Percentiles rank a stretch among this genome's conserved stretches.
Evolutionary conservation across 1,140 invertebrate species (phyloP).

Genomic region (Hermetia illucens): DNA sequence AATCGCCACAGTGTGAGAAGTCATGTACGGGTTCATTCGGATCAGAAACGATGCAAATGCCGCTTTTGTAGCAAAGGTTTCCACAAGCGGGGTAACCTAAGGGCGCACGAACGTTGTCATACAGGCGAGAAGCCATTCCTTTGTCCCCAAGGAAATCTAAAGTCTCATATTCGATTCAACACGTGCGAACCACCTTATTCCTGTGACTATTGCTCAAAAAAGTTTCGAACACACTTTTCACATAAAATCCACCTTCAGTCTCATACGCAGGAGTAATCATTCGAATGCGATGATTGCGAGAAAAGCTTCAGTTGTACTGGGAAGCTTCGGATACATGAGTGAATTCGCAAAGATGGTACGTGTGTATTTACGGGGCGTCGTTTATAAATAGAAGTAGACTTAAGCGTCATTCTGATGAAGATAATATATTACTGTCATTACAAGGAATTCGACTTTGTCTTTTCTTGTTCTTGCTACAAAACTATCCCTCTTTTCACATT

Average conservation of each 20-base stretch:
- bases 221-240: neutral
- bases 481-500: too few species aligned
- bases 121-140: conserved; percentile 42
- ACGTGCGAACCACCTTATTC: conserved; percentile 51
- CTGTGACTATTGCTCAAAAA: conserved; percentile 39
- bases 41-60: neutral
- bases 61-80: neutral
- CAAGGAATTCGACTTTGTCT: too few species aligned
- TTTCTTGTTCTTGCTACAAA: too few species aligned
- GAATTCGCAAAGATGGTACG: neutral
- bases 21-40: neutral
- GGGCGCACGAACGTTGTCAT: conserved; percentile 39
- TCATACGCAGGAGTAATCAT: conserved; percentile 42
- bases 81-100: conserved; percentile 20
- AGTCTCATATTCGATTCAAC: conserved; percentile 59
- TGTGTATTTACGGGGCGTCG: neutral
- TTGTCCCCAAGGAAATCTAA: conserved; percentile 44
- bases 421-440: too few species aligned
- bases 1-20: neutral
- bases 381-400: neutral
- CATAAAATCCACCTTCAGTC: conserved; percentile 32
- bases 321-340: neutral
- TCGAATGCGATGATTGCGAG: conserved; percentile 28
- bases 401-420: neutral
- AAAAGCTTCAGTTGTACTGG: neutral